Conservation (phyloP, 2,113 vertebrate genomes). For the Octodon degus region DNA sequence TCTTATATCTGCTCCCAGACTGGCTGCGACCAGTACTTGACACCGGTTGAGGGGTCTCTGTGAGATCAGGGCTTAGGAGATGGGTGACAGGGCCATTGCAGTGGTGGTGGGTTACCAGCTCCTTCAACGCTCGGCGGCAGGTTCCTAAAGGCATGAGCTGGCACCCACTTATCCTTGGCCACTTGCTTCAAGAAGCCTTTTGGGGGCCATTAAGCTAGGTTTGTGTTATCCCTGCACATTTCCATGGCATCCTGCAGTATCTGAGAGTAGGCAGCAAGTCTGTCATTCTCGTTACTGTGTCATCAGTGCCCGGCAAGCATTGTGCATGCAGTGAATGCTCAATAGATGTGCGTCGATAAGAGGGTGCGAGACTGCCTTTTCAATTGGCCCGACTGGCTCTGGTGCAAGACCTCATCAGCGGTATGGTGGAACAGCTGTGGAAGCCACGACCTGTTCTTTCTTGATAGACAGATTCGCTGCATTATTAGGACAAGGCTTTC, state of each 20-base stretch:
- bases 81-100: background rate
- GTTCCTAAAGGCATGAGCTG: background rate
- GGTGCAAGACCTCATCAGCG: background rate
- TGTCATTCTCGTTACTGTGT: background rate
- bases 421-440: fast-evolving
- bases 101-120: background rate
- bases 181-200: background rate
- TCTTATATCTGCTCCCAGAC: background rate
- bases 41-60: background rate
- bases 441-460: background rate
- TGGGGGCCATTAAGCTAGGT: background rate
- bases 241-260: background rate
- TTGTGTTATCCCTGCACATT: background rate
- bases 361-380: background rate
- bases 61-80: background rate
- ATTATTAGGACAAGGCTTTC: background rate
- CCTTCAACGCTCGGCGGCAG: background rate
- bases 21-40: background rate
- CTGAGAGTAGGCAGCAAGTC: background rate
- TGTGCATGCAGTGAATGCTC: background rate
- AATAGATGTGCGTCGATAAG: background rate
- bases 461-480: background rate
- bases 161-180: background rate
- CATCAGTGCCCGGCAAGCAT: background rate
- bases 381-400: background rate